phyloP scores from a whole-genome alignment of 2,797 vertebrate genomes.

The Leptatherina wallacei region DNA sequence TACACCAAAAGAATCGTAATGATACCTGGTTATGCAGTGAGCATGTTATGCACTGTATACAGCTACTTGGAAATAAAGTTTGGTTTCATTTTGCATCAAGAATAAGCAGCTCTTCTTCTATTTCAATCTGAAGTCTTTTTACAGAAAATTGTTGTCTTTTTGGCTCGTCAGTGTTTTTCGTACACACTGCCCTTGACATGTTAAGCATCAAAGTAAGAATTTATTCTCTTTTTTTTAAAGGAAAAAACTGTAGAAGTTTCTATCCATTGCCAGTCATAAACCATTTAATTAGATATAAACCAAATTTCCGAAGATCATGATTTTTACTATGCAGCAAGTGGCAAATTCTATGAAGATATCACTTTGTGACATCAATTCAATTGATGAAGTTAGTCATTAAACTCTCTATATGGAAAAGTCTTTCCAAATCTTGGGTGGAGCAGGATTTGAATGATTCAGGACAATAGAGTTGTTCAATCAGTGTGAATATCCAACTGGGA shows the following conservation, averaged over 20 bases:
- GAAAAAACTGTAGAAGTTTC: conserved; percentile 38
- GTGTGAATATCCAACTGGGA: conserved; percentile 62
- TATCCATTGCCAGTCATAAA: conserved; percentile 37
- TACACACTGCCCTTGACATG: conserved; percentile 47
- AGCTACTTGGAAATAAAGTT: conserved; percentile 57
- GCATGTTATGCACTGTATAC: conserved; percentile 21
- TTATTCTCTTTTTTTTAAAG: conserved; percentile 36
- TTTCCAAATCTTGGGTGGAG: conserved; percentile 44
- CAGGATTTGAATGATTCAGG: conserved; percentile 36
- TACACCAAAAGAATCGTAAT: conserved; percentile 59
- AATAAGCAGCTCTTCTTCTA: conserved; percentile 53
- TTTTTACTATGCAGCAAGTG: conserved; percentile 4
- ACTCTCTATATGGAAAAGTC: conserved; percentile 18
- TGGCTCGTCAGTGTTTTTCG: conserved; percentile 38
- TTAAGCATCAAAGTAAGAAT: conserved; percentile 42
- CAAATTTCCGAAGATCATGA: conserved; percentile 40
- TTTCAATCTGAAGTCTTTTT: conserved; percentile 67
- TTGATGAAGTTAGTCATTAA: conserved; percentile 41
- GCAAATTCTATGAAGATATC: conserved; percentile 45
- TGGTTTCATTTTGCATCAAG: conserved; percentile 67
- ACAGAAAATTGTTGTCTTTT: conserved; percentile 10
- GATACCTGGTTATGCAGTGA: conserved; percentile 15
- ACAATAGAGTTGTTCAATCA: conserved; percentile 49
- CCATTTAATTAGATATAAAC: conserved; percentile 45
- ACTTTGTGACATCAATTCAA: conserved; percentile 31